Conservation (phyloP, 92 coral and sea anemone species). For the Chrysogorgia sp. region DNA sequence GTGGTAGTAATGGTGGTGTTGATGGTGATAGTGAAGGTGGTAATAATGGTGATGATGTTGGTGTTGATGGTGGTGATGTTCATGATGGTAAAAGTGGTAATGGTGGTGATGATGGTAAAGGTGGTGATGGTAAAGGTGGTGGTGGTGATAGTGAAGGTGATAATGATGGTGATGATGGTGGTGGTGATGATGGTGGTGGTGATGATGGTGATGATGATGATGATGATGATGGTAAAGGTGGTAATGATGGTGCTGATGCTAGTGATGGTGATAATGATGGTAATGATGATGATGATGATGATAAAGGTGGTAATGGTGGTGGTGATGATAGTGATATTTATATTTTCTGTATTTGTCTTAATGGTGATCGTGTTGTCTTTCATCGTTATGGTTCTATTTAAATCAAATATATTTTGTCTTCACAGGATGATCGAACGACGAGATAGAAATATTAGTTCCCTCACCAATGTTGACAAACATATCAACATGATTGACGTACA, state of each 20-base stretch:
- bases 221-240: background rate
- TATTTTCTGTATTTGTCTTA: background rate
- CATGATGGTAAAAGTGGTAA: background rate
- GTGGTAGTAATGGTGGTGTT: background rate
- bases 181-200: background rate
- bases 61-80: background rate
- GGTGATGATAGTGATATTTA: background rate
- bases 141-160: background rate
- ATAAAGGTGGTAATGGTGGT: background rate
- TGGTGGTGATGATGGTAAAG: background rate
- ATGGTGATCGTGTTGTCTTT: too few relatives aligned
- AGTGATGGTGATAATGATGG: background rate
- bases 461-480: background rate
- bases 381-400: too few relatives aligned
- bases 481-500: slow-evolving; percentile 85
- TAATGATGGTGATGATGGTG: background rate
- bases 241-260: background rate
- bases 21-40: background rate
- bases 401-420: slow-evolving; percentile 9
- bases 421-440: slow-evolving; percentile 91
- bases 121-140: background rate
- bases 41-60: background rate
- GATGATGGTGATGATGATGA: background rate
- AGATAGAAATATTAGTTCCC: slow-evolving; percentile 48
- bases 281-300: background rate